Percentiles rank a stretch among this genome's conserved stretches.
Conservation (phyloP, 2,797 vertebrate species). For the Columba guinea region DNA sequence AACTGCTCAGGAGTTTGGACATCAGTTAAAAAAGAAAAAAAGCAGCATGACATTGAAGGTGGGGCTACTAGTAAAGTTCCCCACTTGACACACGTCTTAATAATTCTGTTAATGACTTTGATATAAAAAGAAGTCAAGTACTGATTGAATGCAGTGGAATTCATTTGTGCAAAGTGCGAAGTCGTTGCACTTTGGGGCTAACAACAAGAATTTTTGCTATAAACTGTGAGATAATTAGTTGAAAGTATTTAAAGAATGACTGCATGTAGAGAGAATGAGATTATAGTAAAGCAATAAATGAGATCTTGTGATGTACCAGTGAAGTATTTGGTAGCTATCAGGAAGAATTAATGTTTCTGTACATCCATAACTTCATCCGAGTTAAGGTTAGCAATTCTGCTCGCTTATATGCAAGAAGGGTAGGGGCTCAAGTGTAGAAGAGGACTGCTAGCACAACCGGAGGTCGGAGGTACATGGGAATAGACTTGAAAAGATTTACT, state of each 20-base stretch:
- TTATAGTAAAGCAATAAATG: not conserved
- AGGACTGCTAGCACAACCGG: not conserved
- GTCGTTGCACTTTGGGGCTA: not conserved
- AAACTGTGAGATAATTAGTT: not conserved
- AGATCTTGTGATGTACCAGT: not conserved
- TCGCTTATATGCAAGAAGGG: not conserved
- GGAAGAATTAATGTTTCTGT: not conserved
- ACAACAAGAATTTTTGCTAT: not conserved
- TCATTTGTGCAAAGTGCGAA: not conserved
- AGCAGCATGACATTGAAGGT: not conserved
- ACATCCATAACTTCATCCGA: not conserved
- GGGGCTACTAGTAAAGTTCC: not conserved
- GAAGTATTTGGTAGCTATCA: not conserved
- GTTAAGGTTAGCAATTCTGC: not conserved
- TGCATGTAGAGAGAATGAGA: not conserved
- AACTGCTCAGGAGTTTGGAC: not conserved
- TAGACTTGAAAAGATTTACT: not conserved
- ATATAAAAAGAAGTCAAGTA: not conserved
- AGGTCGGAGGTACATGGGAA: accelerated
- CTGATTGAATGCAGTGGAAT: not conserved
- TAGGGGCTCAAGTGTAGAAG: not conserved
- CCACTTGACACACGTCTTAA: not conserved
- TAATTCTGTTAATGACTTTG: not conserved
- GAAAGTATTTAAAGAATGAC: not conserved
- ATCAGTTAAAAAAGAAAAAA: not conserved